Evolutionary conservation across 2,113 vertebrate genomes (phyloP), one percentile per base, ranked within the genome.

Genomic region (Podilymbus podiceps): DNA sequence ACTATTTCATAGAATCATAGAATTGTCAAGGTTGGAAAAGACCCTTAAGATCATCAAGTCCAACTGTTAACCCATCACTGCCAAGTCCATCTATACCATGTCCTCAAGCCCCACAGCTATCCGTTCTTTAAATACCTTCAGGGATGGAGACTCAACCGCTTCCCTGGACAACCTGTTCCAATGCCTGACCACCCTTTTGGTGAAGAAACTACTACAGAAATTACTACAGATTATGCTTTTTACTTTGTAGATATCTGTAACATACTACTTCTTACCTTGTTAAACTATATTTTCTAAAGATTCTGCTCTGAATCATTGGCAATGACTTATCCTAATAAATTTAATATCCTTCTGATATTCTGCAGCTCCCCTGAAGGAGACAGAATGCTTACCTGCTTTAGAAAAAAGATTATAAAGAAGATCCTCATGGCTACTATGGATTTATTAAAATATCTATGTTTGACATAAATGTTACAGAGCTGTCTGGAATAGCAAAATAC

Each of bases 401-500:
- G 47, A 35, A 77, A 60, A 92, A 85, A 66, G 12, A 28, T 85
- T 89, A 62, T 77, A 53, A 85, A 68, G 56, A 92, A 73, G 72
- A 38, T 72, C 14, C 47, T 74, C n/a, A 19, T 60, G 42, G 30
- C 21, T 77, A 23, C 46, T 53, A 4, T 30, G 58, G 33, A 19
- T 59, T 90, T 82, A 58, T 46, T 58, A 47, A 55, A 79, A 64
- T 90, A 84, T 49, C 47, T 12, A 23, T 88, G 50, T 40, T 85
- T 84, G 84, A 87, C 90, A 52, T 64, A 78, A 90, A 78, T 21
- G 24, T 81, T 76, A 69, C 72, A 90, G 74, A 89, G 35, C 52
- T 89, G 30, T 86, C 64, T 90, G 85, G 95, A 97, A 93, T 59
- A 91, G 49, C 74, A 95, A 93, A 95, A 88, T 92, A 78, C 73